phyloP scores from a whole-genome alignment of 2,888 invertebrate species.

The Sesia bembeciformis region DNA sequence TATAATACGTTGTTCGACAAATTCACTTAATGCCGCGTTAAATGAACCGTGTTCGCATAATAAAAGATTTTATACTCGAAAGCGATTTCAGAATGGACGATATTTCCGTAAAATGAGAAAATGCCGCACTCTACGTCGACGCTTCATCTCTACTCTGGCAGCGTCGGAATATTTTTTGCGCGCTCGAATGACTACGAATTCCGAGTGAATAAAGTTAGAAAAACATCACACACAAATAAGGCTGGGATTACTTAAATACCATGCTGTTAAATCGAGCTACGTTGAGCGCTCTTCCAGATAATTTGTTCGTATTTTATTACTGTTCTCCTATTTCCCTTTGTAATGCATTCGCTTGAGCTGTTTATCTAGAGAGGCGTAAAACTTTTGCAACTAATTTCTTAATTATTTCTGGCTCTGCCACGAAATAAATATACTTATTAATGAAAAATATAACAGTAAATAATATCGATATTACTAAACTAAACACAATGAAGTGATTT shows the following conservation, averaged over 20 bases:
- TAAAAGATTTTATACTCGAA: conserved; percentile 70
- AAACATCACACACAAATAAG: conserved; percentile 42
- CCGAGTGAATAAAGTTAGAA: conserved; percentile 27
- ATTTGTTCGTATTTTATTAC: neutral
- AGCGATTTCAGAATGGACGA: conserved; percentile 61
- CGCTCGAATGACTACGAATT: conserved; percentile 33
- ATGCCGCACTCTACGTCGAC: conserved; percentile 33
- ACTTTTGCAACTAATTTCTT: no score
- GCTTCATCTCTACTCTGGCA: conserved; percentile 35
- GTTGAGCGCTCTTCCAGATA: neutral
- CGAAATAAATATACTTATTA: no score
- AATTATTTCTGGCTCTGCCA: no score
- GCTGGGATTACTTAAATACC: conserved; percentile 23
- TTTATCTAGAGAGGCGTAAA: no score
- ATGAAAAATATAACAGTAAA: no score
- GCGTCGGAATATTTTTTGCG: conserved; percentile 39
- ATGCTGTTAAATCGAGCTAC: neutral
- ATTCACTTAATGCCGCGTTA: conserved; percentile 71
- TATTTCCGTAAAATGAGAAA: conserved; percentile 52
- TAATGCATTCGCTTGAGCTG: neutral
- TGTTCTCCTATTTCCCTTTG: neutral
- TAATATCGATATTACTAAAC: no score
- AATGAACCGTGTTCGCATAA: conserved; percentile 70
- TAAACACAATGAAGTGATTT: no score
- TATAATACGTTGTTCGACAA: conserved; percentile 69